Evolutionary conservation across 2,113 vertebrate species (phyloP).

Genomic region (Dicerorhinus sumatrensis): DNA sequence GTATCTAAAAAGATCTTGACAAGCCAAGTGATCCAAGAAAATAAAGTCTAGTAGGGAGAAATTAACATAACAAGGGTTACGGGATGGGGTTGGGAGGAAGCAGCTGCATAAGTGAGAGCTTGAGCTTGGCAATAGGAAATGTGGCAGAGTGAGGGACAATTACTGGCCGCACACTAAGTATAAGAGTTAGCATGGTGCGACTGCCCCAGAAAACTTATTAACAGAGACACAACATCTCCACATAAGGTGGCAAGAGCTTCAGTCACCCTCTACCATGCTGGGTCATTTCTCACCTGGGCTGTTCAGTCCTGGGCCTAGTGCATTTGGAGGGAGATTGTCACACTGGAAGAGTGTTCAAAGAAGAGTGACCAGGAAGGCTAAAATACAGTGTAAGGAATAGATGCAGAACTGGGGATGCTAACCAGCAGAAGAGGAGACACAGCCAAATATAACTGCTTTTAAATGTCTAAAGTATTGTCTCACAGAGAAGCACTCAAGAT

Average conservation of each 20-base stretch:
- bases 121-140: slow-evolving; percentile 19
- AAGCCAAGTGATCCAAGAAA: not conserved
- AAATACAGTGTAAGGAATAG: not conserved
- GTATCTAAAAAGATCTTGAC: not conserved
- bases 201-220: not conserved
- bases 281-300: not conserved
- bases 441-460: not conserved
- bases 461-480: not conserved
- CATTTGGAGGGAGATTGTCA: slow-evolving; percentile 20
- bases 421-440: not conserved
- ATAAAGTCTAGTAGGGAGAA: not conserved
- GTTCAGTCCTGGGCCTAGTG: not conserved
- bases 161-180: not conserved
- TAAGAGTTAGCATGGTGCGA: not conserved
- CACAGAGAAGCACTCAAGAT: not conserved
- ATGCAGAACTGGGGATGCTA: not conserved
- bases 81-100: too few relatives aligned
- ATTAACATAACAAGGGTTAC: not conserved
- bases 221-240: not conserved
- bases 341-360: not conserved
- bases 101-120: not conserved
- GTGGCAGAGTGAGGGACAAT: not conserved
- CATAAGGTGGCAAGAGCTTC: not conserved
- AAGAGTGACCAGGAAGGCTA: not conserved
- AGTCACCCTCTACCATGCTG: not conserved